Base-by-base conservation (phyloP, 2,888 invertebrate species). In the Drosophila atripex region DNA sequence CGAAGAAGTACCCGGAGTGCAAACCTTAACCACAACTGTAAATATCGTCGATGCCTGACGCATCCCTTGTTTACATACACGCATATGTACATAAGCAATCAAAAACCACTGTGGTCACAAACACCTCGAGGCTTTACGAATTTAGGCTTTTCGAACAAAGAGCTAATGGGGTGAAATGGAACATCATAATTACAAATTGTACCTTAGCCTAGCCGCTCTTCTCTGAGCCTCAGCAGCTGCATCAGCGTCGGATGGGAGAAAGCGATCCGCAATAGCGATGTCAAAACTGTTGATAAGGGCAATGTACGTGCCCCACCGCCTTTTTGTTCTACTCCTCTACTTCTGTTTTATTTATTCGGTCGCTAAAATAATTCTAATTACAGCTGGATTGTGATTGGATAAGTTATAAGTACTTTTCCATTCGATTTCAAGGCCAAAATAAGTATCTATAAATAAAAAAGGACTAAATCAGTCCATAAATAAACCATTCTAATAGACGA, bases 271-370 rank as follows among this genome's bases (percentile, higher is more conserved):
- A 28, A 0, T 9, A 2, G 28, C 28, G 54, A 70, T 52, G 9
- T 30, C 35, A 79, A 83, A 85, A 87, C 77, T 68, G 87, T 77
- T 78, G 77, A 80, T 75, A 82, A 80, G 87, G 77, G 87, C 83
- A 84, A 77, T 65, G 88, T 54, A 78, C 88, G 61, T 41, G 61
- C 23, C 28, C 18, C 30, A 16, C 47, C 18, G 61, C 30, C 30
- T 21, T 38, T 61, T 60, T 30, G 47, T 30, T 25, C n/a, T 54
- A 30, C 23, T 23, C 28, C 5, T 30, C 18, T 50, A 16, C 23
- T 50, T 50, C 11, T 30, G 12, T 9, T 50, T 18, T 30, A 16
- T 49, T 49, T 11, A 6, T 49, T 14, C 30, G 28, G 28, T 50
- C 32, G 7, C 49, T 16, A 16, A 41, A 14, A 6, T 16, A 18